Conservation (phyloP, 2,888 invertebrate species). For the Gortyna flavago region DNA sequence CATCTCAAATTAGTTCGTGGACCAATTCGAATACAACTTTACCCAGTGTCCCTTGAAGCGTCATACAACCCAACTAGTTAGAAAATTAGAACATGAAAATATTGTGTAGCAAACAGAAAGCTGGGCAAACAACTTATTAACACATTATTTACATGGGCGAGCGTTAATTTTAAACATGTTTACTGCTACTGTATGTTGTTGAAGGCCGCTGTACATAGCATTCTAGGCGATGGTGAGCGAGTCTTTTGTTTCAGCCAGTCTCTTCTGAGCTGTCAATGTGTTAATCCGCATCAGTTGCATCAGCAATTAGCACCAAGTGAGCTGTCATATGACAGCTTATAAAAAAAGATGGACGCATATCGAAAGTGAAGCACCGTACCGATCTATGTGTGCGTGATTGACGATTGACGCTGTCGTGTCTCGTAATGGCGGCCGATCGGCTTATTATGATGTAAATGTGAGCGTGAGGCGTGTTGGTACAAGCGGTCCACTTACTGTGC, state of each 20-base stretch:
- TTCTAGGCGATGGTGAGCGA: constrained; percentile 8
- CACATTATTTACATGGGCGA: constrained; percentile 74
- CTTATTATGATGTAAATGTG: no score
- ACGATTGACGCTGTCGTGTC: no score
- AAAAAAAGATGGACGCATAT: no score
- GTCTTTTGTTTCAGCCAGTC: neutral
- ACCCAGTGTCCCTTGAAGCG: constrained; percentile 31
- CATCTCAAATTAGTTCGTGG: neutral
- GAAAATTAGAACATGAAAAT: constrained; percentile 68
- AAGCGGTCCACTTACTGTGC: no score
- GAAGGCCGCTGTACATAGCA: neutral
- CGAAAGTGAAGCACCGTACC: no score
- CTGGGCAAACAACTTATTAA: constrained; percentile 73
- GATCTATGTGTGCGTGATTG: no score
- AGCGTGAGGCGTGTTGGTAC: no score
- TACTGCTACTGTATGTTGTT: constrained; percentile 62
- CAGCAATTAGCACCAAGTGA: no score
- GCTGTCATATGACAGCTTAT: no score
- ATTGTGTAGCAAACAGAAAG: constrained; percentile 65
- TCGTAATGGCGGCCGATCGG: no score
- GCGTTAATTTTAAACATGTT: constrained; percentile 73
- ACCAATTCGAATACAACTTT: constrained; percentile 6
- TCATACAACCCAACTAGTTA: constrained; percentile 61
- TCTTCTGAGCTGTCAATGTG: no score
- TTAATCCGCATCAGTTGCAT: no score